Base-by-base conservation (phyloP, 2,113 vertebrate species). In the Marmota monax region DNA sequence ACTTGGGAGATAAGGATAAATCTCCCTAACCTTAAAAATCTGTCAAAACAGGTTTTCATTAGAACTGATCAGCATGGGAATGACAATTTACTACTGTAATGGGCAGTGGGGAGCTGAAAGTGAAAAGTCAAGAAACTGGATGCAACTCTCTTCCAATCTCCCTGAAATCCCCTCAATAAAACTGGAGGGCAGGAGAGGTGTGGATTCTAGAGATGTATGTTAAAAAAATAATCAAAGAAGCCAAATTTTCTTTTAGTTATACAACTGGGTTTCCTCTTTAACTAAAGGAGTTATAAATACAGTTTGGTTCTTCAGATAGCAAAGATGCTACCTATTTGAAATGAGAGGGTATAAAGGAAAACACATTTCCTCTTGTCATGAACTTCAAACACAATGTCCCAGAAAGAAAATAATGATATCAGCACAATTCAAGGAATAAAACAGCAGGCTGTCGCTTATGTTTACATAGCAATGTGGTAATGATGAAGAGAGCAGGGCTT, bases 391-490 rank as follows among this genome's bases (percentile, higher is more conserved):
- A 93, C 58, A 95, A 58, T 51, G 11, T n/a, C 63, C 84, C 79
- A 96, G 69, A 94, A 95, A 91, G 84, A 89, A 65, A 63, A 4
- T 65, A 96, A 86, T 4, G 14, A 18, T n/a, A 34, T 93, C 95
- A 94, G 96, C 78, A 85, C 34, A 95, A 61, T 93, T 93, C 65
- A 42, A 80, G 48, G 56, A 93, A 67, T 51, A 85, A 90, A 79
- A 96, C 74, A 80, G 94, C 65, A 56, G 10, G 37, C 89, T 74
- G 11, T 51, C 70, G 76, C 78, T 48, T 29, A 39, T 82, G 69
- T 88, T 94, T 84, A n/a, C 65, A 45, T 14, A 61, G 34, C 61
- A 93, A 48, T 32, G 5, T 69, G 65, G 18, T 42, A 83, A 86
- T 53, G 10, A 39, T 53, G 17, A 53, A 94, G 34, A 32, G 6